Base-by-base conservation (phyloP, 2,797 vertebrate species). In the Pelodytes ibericus region DNA sequence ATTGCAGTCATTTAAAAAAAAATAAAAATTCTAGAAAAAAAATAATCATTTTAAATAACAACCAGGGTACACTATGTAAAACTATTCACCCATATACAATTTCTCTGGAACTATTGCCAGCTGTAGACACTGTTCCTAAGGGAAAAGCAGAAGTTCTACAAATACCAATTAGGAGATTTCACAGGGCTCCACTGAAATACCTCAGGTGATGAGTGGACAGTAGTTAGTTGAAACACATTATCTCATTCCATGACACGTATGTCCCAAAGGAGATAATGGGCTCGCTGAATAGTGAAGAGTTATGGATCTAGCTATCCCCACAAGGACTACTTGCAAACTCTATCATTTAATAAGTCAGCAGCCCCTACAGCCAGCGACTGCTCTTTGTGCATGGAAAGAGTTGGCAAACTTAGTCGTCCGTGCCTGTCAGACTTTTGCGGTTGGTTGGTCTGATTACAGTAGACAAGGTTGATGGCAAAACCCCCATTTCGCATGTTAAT, bases 191-290 rank as follows among this genome's bases (percentile, higher is more conserved):
- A 72, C 65, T 86, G 84, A 84, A 86, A 86, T 86, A 88, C 87
- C 83, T 86, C 82, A 86, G 84, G 85, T 88, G 88, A 88, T 83
- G 82, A 86, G 84, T 84, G 87, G 87, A 83, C 85, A 88, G 85
- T 87, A 88, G 85, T 87, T 89, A 86, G 85, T 88, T 86, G 86
- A 82, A 84, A 86, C 88, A 88, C 82, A 88, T 87, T 88, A 89
- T 85, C 81, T 81, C 84, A 83, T 85, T 86, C 83, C 86, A 83
- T 87, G 84, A 86, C 83, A 85, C 81, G 87, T 86, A 88, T 87
- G 85, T 88, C 84, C 86, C 87, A 84, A 85, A 62, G 79, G 84
- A 82, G 84, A 80, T 83, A 85, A 85, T 83, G 83, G 83, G 83
- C 83, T 83, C 79, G 82, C 82, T 84, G 85, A 87, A 86, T 86